Conservation (phyloP, 2,888 invertebrate genomes). For the Empis livida region DNA sequence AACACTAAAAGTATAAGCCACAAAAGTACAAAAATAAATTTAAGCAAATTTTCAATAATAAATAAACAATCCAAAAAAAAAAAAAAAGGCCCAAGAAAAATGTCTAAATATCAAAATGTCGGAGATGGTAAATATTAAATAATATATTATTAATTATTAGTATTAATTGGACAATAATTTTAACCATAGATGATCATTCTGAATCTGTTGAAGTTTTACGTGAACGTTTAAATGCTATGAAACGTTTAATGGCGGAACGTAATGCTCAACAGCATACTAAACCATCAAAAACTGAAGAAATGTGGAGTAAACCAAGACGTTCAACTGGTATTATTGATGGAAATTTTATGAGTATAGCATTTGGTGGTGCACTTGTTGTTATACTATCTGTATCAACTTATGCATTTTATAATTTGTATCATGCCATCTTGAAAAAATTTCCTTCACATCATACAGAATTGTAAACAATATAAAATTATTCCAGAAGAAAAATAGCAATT, state of each 20-base stretch:
- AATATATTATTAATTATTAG: too few relatives aligned
- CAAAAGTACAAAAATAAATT: too few relatives aligned
- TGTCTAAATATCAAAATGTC: too few relatives aligned
- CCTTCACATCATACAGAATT: slow-evolving; percentile 68
- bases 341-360: slow-evolving; percentile 70
- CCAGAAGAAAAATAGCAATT: neutral
- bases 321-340: slow-evolving; percentile 55
- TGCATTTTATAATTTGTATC: slow-evolving; percentile 72
- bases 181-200: slow-evolving; percentile 27
- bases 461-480: too few relatives aligned
- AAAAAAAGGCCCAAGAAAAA: too few relatives aligned
- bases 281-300: slow-evolving; percentile 31
- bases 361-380: slow-evolving; percentile 61
- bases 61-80: too few relatives aligned
- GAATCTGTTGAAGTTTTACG: slow-evolving; percentile 74
- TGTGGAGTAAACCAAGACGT: slow-evolving; percentile 30
- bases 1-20: too few relatives aligned
- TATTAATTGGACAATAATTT: too few relatives aligned
- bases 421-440: slow-evolving; percentile 70
- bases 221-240: slow-evolving; percentile 65
- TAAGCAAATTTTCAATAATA: too few relatives aligned
- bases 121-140: too few relatives aligned
- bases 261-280: slow-evolving; percentile 37
- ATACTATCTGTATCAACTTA: slow-evolving; percentile 72
- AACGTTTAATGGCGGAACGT: slow-evolving; percentile 64